A percentile compares a stretch with the other conserved stretches of the same genome.
Evolutionary conservation across 2,797 vertebrate species (phyloP).

Genomic region (Dendrocincla tyrannina): DNA sequence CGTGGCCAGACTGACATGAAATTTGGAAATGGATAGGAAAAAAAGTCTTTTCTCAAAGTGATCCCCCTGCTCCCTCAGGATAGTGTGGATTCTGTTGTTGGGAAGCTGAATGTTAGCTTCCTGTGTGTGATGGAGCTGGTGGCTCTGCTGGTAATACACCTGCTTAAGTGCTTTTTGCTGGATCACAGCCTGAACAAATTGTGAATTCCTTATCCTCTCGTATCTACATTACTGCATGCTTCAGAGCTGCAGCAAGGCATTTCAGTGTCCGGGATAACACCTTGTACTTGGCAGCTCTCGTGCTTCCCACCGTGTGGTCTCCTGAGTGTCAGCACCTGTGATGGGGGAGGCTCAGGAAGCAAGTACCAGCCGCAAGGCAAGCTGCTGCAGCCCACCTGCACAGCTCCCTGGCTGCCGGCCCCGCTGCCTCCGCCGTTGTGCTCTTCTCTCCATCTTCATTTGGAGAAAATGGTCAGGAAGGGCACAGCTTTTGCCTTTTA

Average conservation of each 20-base stretch:
- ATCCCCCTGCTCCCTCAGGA: not conserved
- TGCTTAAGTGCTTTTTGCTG: constrained; percentile 47
- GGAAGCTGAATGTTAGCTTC: not conserved
- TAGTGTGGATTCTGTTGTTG: not conserved
- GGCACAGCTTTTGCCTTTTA: not conserved
- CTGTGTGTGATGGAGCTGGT: not conserved
- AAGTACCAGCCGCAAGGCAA: not conserved
- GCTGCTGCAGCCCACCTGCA: not conserved
- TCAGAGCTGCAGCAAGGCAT: not conserved
- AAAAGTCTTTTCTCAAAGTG: not conserved
- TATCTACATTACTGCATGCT: not conserved
- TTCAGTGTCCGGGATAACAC: constrained; percentile 26
- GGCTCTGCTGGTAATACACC: constrained; percentile 21
- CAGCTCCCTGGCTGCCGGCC: not conserved
- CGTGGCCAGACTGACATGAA: not conserved
- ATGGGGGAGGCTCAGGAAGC: not conserved
- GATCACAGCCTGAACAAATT: not conserved
- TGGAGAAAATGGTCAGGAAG: not conserved
- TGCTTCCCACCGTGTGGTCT: not conserved
- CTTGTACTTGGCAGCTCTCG: constrained; percentile 50
- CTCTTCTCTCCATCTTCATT: not conserved
- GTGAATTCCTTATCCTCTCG: constrained; percentile 5
- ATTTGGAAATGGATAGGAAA: not conserved
- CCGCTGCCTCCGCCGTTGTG: fast-evolving
- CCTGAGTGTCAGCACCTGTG: constrained; percentile 14